These are phyloP conservation scores for Belonocnema kinseyi DNA, from an alignment of 1,140 invertebrate genomes.

Conservation along the genomic window DNA sequence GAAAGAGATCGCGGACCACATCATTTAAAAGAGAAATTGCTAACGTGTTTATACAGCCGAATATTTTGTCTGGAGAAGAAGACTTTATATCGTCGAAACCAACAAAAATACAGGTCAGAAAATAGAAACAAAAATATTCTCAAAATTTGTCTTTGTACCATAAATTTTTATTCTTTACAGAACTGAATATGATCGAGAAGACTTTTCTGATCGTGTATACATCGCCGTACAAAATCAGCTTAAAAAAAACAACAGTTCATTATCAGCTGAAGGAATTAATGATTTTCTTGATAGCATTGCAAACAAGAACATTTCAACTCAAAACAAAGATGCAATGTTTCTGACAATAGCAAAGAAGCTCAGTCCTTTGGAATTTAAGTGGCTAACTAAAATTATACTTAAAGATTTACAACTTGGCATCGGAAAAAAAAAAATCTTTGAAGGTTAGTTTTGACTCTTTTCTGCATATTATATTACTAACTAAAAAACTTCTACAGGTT, in stretches of 20 bases:
- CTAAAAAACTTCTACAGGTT: no score
- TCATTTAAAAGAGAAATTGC: conserved; percentile 80
- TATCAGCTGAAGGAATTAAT: conserved; percentile 83
- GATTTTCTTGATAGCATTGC: conserved; percentile 83
- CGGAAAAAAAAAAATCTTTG: conserved; percentile 82
- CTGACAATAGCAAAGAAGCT: conserved; percentile 57
- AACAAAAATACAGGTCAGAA: conserved; percentile 78
- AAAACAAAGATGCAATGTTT: conserved; percentile 68
- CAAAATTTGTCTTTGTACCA: not conserved
- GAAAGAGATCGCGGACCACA: conserved; percentile 81
- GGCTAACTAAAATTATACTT: conserved; percentile 91
- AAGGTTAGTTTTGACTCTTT: conserved; percentile 71
- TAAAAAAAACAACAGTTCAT: conserved; percentile 66
- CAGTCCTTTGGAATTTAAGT: conserved; percentile 86
- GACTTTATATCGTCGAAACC: conserved; percentile 80
- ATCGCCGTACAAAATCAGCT: conserved; percentile 82
- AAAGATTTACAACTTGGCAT: conserved; percentile 88
- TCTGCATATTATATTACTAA: no score
- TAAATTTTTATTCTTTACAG: not conserved
- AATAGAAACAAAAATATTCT: not conserved
- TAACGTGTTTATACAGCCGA: conserved; percentile 82
- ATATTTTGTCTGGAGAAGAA: conserved; percentile 82
- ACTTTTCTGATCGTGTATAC: conserved; percentile 86
- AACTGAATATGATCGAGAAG: conserved; percentile 70
- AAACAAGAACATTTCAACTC: conserved; percentile 75